These are phyloP conservation scores for Alaudala cheleensis DNA, from an alignment of 2,113 vertebrate genomes.

Conservation along the genomic window DNA sequence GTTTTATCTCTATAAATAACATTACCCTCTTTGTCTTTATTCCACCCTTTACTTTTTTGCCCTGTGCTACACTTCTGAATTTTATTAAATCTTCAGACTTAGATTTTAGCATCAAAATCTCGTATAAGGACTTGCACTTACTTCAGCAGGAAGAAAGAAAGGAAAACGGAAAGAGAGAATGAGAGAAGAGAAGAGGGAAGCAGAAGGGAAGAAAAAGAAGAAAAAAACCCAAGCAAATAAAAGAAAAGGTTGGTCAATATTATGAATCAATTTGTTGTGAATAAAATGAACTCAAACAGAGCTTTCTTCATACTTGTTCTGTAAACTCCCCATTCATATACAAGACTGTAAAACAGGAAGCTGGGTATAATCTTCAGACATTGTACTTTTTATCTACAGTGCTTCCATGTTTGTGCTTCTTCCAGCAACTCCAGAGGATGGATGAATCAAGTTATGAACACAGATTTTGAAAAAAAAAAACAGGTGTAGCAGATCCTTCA, in stretches of 20 bases:
- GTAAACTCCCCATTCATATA: neutral
- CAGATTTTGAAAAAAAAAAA: neutral
- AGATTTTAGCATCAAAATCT: neutral
- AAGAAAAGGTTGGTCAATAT: neutral
- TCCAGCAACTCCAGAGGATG: constrained; percentile 23
- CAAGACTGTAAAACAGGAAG: constrained; percentile 40
- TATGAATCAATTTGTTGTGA: neutral
- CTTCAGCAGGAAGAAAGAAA: neutral
- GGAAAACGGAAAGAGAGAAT: too few relatives aligned
- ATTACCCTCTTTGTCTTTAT: neutral
- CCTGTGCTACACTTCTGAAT: neutral
- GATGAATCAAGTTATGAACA: constrained; percentile 18
- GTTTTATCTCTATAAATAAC: neutral
- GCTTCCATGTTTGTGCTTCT: neutral
- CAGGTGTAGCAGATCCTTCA: constrained; percentile 23
- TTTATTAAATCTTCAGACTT: neutral
- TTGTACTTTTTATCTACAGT: neutral
- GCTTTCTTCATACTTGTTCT: neutral
- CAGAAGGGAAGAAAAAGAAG: fast-evolving
- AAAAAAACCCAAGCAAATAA: too few relatives aligned
- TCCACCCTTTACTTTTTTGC: neutral
- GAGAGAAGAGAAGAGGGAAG: too few relatives aligned
- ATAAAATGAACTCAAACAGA: neutral
- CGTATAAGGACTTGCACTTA: neutral
- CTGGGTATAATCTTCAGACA: neutral